A percentile compares a stretch with the other conserved stretches of the same genome.
These are phyloP conservation scores for Orchestes rusci DNA, from an alignment of 2,888 invertebrate species.

Conservation along the genomic window DNA sequence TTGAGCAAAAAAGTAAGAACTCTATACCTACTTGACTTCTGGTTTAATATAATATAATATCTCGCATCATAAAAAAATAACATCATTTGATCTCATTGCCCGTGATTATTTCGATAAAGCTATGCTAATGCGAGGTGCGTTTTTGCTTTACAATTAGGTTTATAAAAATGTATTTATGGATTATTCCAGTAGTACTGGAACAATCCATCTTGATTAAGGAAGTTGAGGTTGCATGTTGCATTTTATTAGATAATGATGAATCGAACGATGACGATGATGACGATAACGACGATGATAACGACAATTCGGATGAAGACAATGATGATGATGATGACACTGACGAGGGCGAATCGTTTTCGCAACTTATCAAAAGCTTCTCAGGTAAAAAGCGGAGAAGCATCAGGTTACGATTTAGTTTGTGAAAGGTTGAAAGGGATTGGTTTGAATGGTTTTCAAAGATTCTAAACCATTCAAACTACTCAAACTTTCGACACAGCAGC, in stretches of 20 bases:
- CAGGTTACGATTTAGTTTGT: conserved; percentile 17
- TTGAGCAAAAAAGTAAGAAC: conserved; percentile 93
- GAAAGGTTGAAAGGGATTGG: neutral
- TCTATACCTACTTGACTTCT: conserved; percentile 45
- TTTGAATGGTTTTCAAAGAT: too few species aligned
- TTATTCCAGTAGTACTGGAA: too few species aligned
- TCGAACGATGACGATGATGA: conserved; percentile 43
- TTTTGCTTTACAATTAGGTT: neutral
- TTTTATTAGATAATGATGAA: conserved; percentile 44
- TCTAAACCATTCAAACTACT: too few species aligned
- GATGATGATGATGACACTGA: conserved; percentile 43
- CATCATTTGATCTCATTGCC: too few species aligned
- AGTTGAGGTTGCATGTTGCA: conserved; percentile 43
- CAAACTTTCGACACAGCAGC: conserved; percentile 14
- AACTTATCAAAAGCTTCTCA: conserved; percentile 40
- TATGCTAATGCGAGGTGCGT: conserved; percentile 24
- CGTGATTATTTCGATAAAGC: conserved; percentile 16
- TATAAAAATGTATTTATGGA: neutral
- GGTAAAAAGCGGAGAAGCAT: conserved; percentile 41
- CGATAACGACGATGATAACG: conserved; percentile 44
- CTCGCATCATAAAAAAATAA: too few species aligned
- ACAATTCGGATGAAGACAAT: conserved; percentile 50
- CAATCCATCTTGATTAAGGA: too few species aligned
- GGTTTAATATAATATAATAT: too few species aligned
- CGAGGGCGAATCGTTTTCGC: conserved; percentile 37